Percentiles rank a stretch among this genome's conserved stretches.
Evolutionary conservation across 2,113 vertebrate species (phyloP).

Genomic region (Morone chrysops): DNA sequence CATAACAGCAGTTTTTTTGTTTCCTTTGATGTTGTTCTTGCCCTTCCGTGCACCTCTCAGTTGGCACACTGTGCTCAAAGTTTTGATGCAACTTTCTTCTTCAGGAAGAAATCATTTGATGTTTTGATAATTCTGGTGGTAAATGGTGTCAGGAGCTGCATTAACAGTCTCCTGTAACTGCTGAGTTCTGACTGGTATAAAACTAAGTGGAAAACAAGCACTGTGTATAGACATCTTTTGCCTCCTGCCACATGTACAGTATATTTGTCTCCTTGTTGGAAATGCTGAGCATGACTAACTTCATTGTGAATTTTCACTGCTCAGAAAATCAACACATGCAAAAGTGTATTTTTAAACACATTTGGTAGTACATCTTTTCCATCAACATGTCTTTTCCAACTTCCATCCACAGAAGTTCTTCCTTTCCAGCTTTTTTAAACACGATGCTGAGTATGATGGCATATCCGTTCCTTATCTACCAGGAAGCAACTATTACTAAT

Average conservation of each 20-base stretch:
- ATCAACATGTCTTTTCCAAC: no score
- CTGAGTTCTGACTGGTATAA: background rate
- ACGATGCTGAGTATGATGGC: background rate
- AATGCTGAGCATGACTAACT: background rate
- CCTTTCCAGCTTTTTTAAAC: background rate
- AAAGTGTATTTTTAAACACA: no score
- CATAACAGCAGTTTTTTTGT: conserved; percentile 4
- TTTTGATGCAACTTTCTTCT: conserved; percentile 5
- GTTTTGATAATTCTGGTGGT: background rate
- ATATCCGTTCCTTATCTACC: background rate
- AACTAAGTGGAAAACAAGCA: background rate
- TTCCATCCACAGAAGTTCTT: background rate
- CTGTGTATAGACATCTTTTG: background rate
- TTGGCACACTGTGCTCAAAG: conserved; percentile 4
- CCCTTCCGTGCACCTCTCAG: conserved; percentile 3
- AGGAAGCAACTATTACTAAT: no score
- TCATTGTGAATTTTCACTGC: no score
- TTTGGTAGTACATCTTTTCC: no score
- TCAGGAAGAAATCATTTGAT: background rate
- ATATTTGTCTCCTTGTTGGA: background rate
- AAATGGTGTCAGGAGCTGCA: conserved; percentile 11
- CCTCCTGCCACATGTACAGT: background rate
- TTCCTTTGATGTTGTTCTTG: conserved; percentile 21
- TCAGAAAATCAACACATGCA: no score
- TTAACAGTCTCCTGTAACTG: background rate